Evolutionary conservation across 2,888 invertebrate species (phyloP).

Genomic region (Sminthurides aquaticus): DNA sequence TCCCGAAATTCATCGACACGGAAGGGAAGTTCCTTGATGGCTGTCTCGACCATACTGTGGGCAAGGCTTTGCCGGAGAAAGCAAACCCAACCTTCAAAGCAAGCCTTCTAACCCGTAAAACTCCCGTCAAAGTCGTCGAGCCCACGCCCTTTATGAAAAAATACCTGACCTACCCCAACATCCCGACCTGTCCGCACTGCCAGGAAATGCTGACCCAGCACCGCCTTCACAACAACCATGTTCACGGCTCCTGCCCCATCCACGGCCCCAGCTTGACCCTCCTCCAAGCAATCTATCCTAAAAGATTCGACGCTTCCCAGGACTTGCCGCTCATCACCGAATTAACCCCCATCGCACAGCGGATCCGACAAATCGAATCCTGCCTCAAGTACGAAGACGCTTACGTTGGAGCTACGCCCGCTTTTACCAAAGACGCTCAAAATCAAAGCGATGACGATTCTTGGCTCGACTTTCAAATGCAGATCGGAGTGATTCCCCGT

Average conservation of each 20-base stretch:
- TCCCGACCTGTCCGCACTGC: background rate
- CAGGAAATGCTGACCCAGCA: background rate
- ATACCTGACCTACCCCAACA: background rate
- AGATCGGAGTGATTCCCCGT: background rate
- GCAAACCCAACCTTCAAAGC: background rate
- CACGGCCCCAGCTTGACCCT: background rate
- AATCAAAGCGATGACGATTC: background rate
- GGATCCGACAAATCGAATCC: background rate
- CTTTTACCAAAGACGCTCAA: background rate
- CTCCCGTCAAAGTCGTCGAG: background rate
- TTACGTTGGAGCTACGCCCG: background rate
- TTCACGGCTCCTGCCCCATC: background rate
- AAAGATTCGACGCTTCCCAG: background rate
- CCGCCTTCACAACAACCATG: background rate
- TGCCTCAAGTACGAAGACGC: background rate
- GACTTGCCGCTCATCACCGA: background rate
- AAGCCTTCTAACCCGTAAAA: background rate
- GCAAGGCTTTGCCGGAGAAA: background rate
- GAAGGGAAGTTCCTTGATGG: background rate
- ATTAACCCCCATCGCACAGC: background rate
- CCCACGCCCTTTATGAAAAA: background rate
- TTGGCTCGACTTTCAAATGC: background rate
- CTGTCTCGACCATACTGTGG: background rate
- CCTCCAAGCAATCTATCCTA: background rate
- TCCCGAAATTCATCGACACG: background rate